A percentile compares a stretch with the other conserved stretches of the same genome.
phyloP scores from a whole-genome alignment of 2,888 invertebrate species.

The Torymus auratus region DNA sequence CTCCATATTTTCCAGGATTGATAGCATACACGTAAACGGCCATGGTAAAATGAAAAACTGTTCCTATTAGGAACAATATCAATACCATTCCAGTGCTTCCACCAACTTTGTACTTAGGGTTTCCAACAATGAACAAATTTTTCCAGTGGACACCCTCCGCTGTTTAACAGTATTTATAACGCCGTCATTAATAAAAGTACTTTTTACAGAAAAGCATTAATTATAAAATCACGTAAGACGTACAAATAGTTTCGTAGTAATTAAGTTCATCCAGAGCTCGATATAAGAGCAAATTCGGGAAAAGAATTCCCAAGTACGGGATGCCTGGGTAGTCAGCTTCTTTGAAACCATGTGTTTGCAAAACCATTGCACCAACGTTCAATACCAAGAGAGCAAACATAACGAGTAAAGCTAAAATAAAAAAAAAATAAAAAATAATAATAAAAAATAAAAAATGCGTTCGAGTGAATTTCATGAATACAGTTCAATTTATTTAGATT shows the following conservation, averaged over 20 bases:
- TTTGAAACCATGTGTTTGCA: conserved; percentile 58
- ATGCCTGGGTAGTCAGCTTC: conserved; percentile 54
- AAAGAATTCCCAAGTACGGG: conserved; percentile 69
- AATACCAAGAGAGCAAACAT: conserved; percentile 58
- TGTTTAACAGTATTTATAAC: conserved; percentile 61
- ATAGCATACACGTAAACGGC: conserved; percentile 92
- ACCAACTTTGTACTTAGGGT: conserved; percentile 61
- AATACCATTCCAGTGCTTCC: conserved; percentile 82
- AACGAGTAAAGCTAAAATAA: conserved; percentile 57
- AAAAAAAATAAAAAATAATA: too few relatives aligned
- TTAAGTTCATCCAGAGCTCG: conserved; percentile 70
- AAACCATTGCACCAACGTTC: conserved; percentile 57
- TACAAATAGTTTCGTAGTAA: conserved; percentile 69
- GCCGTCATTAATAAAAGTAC: not conserved
- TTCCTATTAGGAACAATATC: conserved; percentile 83
- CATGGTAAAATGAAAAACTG: conserved; percentile 83
- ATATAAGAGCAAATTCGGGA: conserved; percentile 69
- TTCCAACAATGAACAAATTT: conserved; percentile 74
- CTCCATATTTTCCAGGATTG: conserved; percentile 89
- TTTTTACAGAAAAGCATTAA: too few relatives aligned
- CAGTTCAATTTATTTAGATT: not conserved
- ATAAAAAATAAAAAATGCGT: not conserved
- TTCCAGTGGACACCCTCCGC: conserved; percentile 77
- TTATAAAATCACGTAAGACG: conserved; percentile 43
- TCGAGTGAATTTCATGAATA: not conserved